Percentiles rank a stretch among this genome's conserved stretches.
phyloP scores from a whole-genome alignment of 2,113 vertebrate genomes.

The Menidia beryllina region DNA sequence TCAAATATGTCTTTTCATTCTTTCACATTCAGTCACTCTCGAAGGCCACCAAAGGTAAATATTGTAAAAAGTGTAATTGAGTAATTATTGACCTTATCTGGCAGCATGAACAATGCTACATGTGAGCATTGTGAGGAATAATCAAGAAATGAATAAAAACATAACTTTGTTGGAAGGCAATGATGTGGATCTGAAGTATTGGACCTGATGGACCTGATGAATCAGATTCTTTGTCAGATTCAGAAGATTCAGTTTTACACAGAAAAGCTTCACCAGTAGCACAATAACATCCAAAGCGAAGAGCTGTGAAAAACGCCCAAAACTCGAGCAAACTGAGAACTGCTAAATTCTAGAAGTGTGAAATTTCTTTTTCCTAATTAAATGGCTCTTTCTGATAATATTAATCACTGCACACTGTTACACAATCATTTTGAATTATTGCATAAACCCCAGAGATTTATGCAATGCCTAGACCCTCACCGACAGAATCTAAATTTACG shows the following conservation, averaged over 20 bases:
- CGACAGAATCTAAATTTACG: constrained; percentile 8
- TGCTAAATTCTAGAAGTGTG: not conserved
- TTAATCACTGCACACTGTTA: constrained; percentile 1
- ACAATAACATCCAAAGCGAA: not conserved
- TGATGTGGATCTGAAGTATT: no score
- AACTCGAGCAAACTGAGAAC: not conserved
- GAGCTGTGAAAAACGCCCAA: constrained; percentile 5
- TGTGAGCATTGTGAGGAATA: no score
- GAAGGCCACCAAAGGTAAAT: no score
- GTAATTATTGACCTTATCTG: no score
- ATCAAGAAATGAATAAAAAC: no score
- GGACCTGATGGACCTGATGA: no score
- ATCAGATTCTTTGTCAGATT: not conserved
- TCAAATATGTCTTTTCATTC: no score
- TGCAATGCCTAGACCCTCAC: not conserved
- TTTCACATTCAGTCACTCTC: no score
- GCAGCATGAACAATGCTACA: no score
- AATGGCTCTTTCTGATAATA: constrained; percentile 19
- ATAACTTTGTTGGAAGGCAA: no score
- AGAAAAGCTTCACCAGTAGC: not conserved
- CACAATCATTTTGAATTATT: constrained; percentile 1
- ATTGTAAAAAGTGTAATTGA: no score
- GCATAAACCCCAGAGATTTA: constrained; percentile 9
- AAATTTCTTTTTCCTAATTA: constrained; percentile 20
- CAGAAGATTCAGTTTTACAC: not conserved